phyloP scores from a whole-genome alignment of 2,113 vertebrate genomes.

The Elachura formosa region DNA sequence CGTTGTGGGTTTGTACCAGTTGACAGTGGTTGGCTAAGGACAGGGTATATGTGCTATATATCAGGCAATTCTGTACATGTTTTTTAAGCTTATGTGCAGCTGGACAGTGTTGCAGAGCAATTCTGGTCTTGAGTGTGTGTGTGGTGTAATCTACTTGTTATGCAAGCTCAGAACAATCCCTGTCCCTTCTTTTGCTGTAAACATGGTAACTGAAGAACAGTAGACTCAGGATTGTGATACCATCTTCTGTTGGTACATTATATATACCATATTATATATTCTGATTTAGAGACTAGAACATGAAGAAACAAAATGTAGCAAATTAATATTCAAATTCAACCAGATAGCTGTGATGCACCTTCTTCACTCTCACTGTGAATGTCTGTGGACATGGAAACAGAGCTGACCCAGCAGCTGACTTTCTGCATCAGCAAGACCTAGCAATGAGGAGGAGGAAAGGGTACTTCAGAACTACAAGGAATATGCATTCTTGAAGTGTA shows the following conservation, averaged over 20 bases:
- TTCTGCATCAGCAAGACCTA: neutral
- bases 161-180: neutral
- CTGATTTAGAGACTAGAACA: neutral
- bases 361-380: neutral
- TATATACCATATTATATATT: too few relatives aligned
- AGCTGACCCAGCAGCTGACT: neutral
- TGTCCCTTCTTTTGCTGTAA: neutral
- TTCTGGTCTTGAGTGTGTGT: neutral
- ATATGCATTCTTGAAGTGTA: neutral
- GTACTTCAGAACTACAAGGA: neutral
- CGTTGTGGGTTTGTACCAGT: rapidly evolving
- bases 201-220: rapidly evolving
- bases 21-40: neutral
- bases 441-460: neutral
- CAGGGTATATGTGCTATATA: neutral
- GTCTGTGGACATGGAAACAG: neutral
- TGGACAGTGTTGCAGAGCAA: neutral
- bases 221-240: neutral
- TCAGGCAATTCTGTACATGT: neutral
- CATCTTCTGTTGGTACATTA: neutral
- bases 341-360: neutral
- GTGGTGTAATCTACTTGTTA: neutral
- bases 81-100: neutral
- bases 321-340: neutral
- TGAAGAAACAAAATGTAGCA: neutral